Percentiles rank a stretch among this genome's conserved stretches.
Conservation (phyloP, 2,797 vertebrate species). For the Tauraco hartlaubi region DNA sequence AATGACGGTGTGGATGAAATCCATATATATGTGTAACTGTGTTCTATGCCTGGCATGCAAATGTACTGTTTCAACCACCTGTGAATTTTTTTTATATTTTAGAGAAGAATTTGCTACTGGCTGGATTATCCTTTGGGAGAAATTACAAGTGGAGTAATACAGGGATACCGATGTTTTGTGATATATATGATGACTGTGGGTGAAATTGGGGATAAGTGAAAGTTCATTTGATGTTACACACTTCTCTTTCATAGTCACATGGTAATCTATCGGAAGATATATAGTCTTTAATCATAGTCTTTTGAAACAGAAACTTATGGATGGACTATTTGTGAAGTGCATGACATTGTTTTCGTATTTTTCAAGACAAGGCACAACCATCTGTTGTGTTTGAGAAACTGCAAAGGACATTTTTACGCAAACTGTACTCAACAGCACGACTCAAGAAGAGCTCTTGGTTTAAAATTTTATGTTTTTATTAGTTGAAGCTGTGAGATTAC, state of each 20-base stretch:
- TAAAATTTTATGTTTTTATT: neutral
- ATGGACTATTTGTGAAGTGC: neutral
- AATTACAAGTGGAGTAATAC: neutral
- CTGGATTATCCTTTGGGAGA: neutral
- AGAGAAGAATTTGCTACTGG: neutral
- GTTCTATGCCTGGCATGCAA: neutral
- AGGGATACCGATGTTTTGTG: neutral
- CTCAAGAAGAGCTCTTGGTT: neutral
- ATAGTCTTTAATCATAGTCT: neutral
- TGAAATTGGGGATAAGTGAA: constrained; percentile 6
- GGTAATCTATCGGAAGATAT: neutral
- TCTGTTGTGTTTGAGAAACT: neutral
- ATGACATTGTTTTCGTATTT: constrained; percentile 14
- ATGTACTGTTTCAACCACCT: neutral
- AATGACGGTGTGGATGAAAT: neutral
- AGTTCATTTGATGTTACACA: neutral
- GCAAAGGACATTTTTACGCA: neutral
- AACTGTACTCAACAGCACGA: neutral
- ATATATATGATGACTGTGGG: neutral
- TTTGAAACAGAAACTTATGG: neutral
- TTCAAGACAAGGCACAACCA: neutral
- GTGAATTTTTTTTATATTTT: neutral
- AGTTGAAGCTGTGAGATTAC: neutral
- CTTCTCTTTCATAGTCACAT: neutral
- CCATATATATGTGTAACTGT: neutral